Conservation (phyloP, 1,140 invertebrate genomes). For the Oryctes rhinoceros region DNA sequence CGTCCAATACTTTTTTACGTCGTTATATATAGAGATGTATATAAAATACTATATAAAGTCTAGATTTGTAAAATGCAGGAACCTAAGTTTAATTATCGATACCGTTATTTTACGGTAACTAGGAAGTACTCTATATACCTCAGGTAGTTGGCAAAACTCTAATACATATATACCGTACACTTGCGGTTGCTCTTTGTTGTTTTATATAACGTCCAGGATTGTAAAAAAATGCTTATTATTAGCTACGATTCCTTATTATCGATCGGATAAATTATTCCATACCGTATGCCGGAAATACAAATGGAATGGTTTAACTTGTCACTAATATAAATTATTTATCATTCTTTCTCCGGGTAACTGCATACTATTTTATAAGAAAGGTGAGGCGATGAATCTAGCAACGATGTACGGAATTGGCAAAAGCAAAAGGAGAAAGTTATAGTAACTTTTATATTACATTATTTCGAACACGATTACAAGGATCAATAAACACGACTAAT, state of each 20-base stretch:
- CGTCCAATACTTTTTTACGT: neutral
- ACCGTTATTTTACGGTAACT: conserved; percentile 21
- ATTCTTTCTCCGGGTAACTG: neutral
- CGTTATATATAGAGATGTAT: neutral
- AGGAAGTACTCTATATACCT: conserved; percentile 22
- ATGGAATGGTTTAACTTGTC: neutral
- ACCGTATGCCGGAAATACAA: neutral
- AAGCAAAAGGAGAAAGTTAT: no score
- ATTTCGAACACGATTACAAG: no score
- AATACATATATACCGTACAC: conserved; percentile 18
- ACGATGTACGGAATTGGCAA: no score
- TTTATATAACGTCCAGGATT: conserved; percentile 22
- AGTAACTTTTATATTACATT: no score
- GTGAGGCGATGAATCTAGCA: neutral
- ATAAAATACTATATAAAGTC: neutral
- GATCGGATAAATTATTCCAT: conserved; percentile 19
- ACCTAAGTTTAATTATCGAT: conserved; percentile 18
- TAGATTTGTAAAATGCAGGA: conserved; percentile 18
- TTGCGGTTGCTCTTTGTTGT: conserved; percentile 21
- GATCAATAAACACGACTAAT: no score
- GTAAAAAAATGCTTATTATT: conserved; percentile 14
- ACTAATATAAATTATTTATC: neutral
- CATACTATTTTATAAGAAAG: neutral
- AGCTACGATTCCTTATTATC: conserved; percentile 8
- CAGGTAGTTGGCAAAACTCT: conserved; percentile 14